These are phyloP conservation scores for Brachyptera risi DNA, from an alignment of 2,888 invertebrate genomes.

Conservation along the genomic window DNA sequence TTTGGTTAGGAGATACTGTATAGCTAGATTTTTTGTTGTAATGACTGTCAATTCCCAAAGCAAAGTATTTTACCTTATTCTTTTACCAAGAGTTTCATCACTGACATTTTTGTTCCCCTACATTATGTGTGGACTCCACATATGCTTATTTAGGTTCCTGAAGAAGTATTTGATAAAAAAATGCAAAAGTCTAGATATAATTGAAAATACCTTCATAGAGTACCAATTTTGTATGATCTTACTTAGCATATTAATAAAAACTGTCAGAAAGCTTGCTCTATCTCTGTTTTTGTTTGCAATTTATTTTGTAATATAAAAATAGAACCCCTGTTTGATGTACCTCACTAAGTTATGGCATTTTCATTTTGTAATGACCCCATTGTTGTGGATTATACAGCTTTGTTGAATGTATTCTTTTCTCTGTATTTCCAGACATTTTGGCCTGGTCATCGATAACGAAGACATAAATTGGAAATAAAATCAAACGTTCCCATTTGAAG, in stretches of 20 bases:
- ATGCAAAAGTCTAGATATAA: constrained; percentile 46
- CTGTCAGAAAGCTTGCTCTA: constrained; percentile 29
- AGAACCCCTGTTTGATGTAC: constrained; percentile 25
- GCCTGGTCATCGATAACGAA: constrained; percentile 42
- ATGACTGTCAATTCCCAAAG: no score
- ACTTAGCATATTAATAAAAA: constrained; percentile 34
- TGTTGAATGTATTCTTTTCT: constrained; percentile 36
- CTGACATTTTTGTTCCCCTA: constrained; percentile 26
- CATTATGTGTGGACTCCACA: constrained; percentile 53
- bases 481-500: constrained; percentile 45
- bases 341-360: constrained; percentile 1
- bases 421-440: constrained; percentile 46
- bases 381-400: not conserved
- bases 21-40: no score
- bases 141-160: constrained; percentile 74
- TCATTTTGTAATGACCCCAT: constrained; percentile 9
- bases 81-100: constrained; percentile 22
- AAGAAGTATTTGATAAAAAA: constrained; percentile 75
- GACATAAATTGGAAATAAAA: constrained; percentile 46
- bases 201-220: constrained; percentile 25
- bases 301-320: not conserved
- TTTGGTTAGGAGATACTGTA: no score
- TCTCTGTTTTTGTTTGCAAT: constrained; percentile 22
- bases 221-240: constrained; percentile 33
- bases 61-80: no score